Conservation (phyloP, 2,797 vertebrate species). For the Hippocampus kuda region DNA sequence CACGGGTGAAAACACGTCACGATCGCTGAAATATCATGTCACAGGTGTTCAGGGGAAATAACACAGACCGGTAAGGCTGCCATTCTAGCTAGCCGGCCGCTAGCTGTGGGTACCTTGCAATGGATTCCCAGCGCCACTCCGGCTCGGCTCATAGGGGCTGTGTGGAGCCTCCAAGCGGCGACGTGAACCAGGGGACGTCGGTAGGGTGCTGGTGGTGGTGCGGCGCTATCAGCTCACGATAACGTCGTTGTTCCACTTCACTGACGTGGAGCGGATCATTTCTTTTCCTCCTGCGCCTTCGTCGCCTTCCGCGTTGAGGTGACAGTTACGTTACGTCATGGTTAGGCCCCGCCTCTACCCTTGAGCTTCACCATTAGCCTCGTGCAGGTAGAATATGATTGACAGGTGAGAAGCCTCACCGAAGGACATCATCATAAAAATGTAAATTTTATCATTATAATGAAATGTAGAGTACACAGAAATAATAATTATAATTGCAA, state of each 20-base stretch:
- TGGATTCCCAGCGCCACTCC: slow-evolving; percentile 3
- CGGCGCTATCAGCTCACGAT: background rate
- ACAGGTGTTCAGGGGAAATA: slow-evolving; percentile 1
- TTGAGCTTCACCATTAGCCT: background rate
- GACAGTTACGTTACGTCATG: background rate
- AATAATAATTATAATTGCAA: background rate
- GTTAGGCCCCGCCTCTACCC: background rate
- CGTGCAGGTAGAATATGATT: background rate
- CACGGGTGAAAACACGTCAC: background rate
- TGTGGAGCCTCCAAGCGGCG: background rate
- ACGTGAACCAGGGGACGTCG: background rate
- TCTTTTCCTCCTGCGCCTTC: background rate
- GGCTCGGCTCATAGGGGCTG: background rate
- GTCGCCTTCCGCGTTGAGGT: slow-evolving; percentile 1
- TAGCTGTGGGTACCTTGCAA: slow-evolving; percentile 4
- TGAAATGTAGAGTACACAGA: background rate
- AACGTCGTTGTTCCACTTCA: background rate
- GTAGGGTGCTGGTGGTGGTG: background rate
- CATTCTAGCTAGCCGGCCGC: slow-evolving; percentile 2
- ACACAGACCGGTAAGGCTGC: background rate
- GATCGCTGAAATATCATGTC: background rate
- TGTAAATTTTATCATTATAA: background rate
- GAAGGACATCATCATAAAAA: background rate
- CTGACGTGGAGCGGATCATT: background rate
- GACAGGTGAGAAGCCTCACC: background rate